Base-by-base conservation (phyloP, 2,797 vertebrate species). In the Steatocranus sp. region DNA sequence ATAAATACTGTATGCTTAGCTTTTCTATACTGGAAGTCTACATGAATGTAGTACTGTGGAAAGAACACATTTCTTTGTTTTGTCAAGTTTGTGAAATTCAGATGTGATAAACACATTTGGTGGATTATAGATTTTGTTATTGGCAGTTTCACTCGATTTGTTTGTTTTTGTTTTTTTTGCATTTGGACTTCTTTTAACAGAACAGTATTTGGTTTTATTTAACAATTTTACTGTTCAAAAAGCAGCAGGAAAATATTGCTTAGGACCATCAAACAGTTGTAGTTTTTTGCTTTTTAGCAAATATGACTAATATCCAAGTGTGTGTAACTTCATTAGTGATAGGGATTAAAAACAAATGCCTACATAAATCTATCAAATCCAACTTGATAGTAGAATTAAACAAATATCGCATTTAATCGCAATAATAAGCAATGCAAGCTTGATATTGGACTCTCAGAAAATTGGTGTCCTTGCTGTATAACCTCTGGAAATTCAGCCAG, bases 401-500 rank as follows among this genome's bases (percentile, higher is more conserved):
- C 61, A 41, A 2, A 70, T 8, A 70, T 20, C 2, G 0, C 6
- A 4, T 23, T 9, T 5, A 78, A 78, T 53, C 27, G 30, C 23
- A 78, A 73, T 73, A 18, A 38, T 73, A 20, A 36, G 32, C 32
- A 8, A 53, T 76, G 8, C n/a, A 20, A 46, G 18, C 77, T 54
- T 84, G 36, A 84, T 58, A 68, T 18, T 56, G 50, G 23, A 50
- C 38, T 43, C 41, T 83, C 66, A 78, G 38, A 78, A 83, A 80
- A 84, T 2, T 10, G 18, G 38, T 83, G 88, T 80, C 84, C 81
- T 90, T 89, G 78, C 76, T 79, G 48, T 74, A 66, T 79, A 85
- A 84, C 82, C 82, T 74, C 25, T 83, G 73, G 86, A 78, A 87
- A 82, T 54, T 86, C 73, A 63, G 75, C 83, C 66, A 82, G 27